These are phyloP conservation scores for Danio choprae DNA, from an alignment of 2,797 vertebrate species.

Conservation along the genomic window DNA sequence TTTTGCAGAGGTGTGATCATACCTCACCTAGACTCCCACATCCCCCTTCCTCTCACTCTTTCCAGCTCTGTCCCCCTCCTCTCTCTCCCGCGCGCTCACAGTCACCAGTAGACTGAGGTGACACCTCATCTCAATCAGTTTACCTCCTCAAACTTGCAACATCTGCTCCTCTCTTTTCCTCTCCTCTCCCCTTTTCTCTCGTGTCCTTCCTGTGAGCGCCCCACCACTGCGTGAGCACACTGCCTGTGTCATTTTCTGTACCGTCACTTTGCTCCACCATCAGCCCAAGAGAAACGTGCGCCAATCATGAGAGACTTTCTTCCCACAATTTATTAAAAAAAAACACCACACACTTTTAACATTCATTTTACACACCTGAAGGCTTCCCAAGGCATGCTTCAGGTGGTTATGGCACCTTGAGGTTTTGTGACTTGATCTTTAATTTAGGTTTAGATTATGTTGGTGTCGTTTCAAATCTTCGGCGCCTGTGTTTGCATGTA, in stretches of 20 bases:
- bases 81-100: constrained; percentile 35
- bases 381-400: constrained; percentile 40
- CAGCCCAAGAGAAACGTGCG: constrained; percentile 38
- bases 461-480: constrained; percentile 38
- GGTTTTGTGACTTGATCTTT: constrained; percentile 53
- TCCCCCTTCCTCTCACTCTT: constrained; percentile 13
- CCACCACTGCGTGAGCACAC: constrained; percentile 47
- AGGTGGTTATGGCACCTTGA: constrained; percentile 46
- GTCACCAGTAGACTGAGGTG: constrained; percentile 68
- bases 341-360: constrained; percentile 26
- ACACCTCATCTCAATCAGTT: constrained; percentile 66
- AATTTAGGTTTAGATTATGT: constrained; percentile 48
- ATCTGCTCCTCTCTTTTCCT: constrained; percentile 59
- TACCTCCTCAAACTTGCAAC: constrained; percentile 63
- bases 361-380: constrained; percentile 45
- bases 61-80: constrained; percentile 14
- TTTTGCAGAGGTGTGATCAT: constrained; percentile 61
- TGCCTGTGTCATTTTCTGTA: constrained; percentile 60
- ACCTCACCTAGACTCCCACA: constrained; percentile 43
- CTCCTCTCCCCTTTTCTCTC: constrained; percentile 43
- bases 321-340: constrained; percentile 38
- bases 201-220: constrained; percentile 53
- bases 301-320: constrained; percentile 39
- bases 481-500: constrained; percentile 29
- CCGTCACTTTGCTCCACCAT: constrained; percentile 58